Conservation (phyloP, 2,113 vertebrate species). For the Orcinus orca region DNA sequence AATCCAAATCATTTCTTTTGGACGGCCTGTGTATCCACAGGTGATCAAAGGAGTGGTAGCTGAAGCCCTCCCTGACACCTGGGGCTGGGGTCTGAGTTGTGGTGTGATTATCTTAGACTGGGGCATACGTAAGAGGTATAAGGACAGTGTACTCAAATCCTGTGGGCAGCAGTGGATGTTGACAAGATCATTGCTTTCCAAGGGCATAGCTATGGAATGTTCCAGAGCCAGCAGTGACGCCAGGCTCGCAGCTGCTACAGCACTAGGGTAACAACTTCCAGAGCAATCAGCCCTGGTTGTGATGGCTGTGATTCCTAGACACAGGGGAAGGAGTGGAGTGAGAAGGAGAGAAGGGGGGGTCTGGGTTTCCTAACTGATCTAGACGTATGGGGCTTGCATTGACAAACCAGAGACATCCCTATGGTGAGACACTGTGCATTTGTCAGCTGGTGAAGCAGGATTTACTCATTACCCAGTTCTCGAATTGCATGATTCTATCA, state of each 20-base stretch:
- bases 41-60: neutral
- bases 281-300: neutral
- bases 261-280: neutral
- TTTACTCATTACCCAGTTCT: neutral
- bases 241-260: neutral
- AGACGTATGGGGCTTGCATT: neutral
- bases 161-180: neutral
- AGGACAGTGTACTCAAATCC: neutral
- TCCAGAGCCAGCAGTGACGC: neutral
- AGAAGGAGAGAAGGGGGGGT: neutral
- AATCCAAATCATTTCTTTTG: neutral
- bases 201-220: neutral
- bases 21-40: neutral
- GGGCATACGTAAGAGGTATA: neutral
- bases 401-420: neutral
- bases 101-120: neutral
- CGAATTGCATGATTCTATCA: neutral
- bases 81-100: neutral
- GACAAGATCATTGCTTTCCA: constrained; percentile 12
- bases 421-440: neutral
- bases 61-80: neutral
- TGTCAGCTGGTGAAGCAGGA: neutral
- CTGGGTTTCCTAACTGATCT: neutral
- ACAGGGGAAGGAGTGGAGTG: neutral
- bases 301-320: neutral